These are phyloP conservation scores for Spinus pinus DNA, from an alignment of 2,797 vertebrate genomes.

Conservation along the genomic window DNA sequence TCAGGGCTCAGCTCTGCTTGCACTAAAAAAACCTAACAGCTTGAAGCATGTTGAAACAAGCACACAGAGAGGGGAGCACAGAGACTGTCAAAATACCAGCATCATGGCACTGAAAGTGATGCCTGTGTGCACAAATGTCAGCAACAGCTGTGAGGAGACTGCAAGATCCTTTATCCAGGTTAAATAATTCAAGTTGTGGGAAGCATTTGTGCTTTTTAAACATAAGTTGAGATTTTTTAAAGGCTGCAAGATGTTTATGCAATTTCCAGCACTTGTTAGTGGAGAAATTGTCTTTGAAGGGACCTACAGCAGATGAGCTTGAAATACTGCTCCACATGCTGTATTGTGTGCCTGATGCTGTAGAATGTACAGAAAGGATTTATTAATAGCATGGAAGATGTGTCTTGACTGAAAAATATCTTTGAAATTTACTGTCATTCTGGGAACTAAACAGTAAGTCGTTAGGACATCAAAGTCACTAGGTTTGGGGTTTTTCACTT, in stretches of 20 bases:
- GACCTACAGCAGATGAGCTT: neutral
- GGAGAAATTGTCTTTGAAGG: neutral
- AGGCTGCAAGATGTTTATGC: neutral
- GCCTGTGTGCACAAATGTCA: neutral
- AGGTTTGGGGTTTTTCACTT: neutral
- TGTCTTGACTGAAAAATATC: neutral
- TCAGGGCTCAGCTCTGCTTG: neutral
- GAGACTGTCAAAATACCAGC: neutral
- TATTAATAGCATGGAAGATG: neutral
- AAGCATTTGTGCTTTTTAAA: neutral
- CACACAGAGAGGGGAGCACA: neutral
- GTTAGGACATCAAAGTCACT: neutral
- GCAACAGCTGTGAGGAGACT: neutral
- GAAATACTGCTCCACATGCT: neutral
- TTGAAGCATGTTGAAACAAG: neutral
- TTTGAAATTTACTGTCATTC: neutral
- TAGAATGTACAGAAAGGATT: neutral
- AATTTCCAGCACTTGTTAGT: neutral
- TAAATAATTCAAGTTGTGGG: neutral
- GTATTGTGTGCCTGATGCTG: neutral
- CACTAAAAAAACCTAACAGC: neutral
- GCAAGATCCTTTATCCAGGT: neutral
- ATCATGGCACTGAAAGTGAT: neutral
- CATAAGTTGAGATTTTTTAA: neutral
- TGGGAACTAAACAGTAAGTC: neutral